Base-by-base conservation (phyloP, 2,797 vertebrate species). In the Lepilemur septentrionalis region DNA sequence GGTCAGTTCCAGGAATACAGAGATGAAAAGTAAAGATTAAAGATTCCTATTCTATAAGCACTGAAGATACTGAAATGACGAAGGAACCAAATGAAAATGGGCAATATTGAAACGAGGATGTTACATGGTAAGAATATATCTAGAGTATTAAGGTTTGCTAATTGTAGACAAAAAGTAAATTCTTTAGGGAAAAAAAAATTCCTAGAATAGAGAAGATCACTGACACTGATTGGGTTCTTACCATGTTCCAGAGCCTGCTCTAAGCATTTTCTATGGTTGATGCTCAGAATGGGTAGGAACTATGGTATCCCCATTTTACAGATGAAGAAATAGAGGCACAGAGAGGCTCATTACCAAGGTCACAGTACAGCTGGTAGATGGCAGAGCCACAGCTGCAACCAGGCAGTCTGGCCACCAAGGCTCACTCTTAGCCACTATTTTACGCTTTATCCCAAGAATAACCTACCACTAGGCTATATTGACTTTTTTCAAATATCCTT, bases 181-280 rank as follows among this genome's bases (percentile, higher is more conserved):
- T 73, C 86, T 83, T 91, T 79, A 86, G 65, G 55, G 22, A 22
- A 4, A 90, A 80, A 25, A 75, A 93, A 22, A 46, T 35, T 32
- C n/a, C 22, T 76, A 57, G 75, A 59, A 84, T 5, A 72, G 69
- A 59, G 63, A 83, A 75, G 32, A 63, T 43, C 30, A 18, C 18
- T 43, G 32, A 46, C 41, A 30, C 7, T 41, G n/a, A 28, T 9
- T 87, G 52, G 9, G 41, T 22, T 79, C 72, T 75, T 43, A n/a
- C 32, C 23, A 28, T 17, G 9, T 20, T 32, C 32, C 30, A 43
- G 78, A n/a, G 46, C 72, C 79, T 41, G 8, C 72, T 52, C 50
- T 59, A 55, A 41, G 11, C 14, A 81, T 70, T 76, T 90, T 72
- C 35, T 5, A 17, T 22, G 55, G 30, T 43, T 28, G 15, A 28